Evolutionary conservation across 2,888 invertebrate genomes (phyloP).

Genomic region (Bugulina stolonifera): DNA sequence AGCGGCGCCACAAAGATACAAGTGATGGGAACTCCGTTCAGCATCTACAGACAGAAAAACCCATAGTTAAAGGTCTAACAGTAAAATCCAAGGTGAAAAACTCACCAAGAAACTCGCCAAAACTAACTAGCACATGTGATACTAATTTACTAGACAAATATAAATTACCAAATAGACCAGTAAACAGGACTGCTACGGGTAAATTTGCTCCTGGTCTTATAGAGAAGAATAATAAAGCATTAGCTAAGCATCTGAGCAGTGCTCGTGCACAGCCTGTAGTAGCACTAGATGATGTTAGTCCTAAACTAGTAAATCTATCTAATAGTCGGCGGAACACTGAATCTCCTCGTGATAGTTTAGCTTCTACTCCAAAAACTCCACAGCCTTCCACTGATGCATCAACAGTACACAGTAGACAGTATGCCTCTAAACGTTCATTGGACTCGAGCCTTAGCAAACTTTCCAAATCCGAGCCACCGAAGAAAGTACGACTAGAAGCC

Average conservation of each 20-base stretch:
- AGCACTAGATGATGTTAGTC: conserved; percentile 15
- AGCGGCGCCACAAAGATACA: not conserved
- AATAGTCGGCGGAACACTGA: not conserved
- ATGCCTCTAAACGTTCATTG: not conserved
- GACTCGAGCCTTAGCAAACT: not conserved
- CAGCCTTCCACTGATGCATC: not conserved
- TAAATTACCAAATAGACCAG: conserved; percentile 16
- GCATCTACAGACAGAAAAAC: conserved; percentile 21
- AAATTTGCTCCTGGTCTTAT: conserved; percentile 14
- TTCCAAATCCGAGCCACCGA: conserved; percentile 18
- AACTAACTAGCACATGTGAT: not conserved
- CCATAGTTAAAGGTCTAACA: conserved; percentile 7
- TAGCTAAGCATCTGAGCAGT: conserved; percentile 12
- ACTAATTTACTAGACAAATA: conserved; percentile 24
- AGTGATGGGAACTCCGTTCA: not conserved
- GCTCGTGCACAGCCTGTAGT: not conserved
- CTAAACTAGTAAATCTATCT: not conserved
- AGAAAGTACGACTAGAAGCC: not conserved
- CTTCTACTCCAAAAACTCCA: not conserved
- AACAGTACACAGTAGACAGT: not conserved
- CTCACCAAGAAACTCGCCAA: conserved; percentile 19
- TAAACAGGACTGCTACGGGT: conserved; percentile 4
- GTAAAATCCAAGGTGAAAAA: conserved; percentile 10
- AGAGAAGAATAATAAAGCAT: conserved; percentile 13
- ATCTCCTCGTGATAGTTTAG: not conserved